These are phyloP conservation scores for Cylas formicarius DNA, from an alignment of 1,140 invertebrate genomes.

Conservation along the genomic window DNA sequence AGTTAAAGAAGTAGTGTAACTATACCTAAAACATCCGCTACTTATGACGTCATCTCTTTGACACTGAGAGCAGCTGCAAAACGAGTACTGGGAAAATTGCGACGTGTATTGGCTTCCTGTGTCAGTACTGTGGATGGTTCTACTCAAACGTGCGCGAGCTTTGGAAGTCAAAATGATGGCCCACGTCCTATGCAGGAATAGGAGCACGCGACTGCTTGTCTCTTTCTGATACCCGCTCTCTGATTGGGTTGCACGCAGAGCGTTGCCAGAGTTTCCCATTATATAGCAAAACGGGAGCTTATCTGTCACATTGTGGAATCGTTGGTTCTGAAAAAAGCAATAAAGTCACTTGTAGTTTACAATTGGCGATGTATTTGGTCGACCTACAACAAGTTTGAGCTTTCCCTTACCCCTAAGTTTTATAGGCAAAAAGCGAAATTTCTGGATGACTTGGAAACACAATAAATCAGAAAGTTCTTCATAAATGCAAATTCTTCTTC, in stretches of 20 bases:
- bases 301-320: too few relatives aligned
- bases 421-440: too few relatives aligned
- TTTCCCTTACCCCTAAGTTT: too few relatives aligned
- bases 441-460: too few relatives aligned
- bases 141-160: conserved; percentile 15
- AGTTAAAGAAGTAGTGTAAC: conserved; percentile 3
- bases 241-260: background rate
- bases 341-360: too few relatives aligned
- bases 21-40: conserved; percentile 30
- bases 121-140: conserved; percentile 14
- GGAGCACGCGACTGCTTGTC: conserved; percentile 26
- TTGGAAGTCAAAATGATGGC: conserved; percentile 29
- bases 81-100: conserved; percentile 33
- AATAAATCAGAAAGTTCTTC: too few relatives aligned
- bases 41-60: conserved; percentile 33
- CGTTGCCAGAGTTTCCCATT: conserved; percentile 25
- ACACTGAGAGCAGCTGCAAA: conserved; percentile 36
- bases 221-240: conserved; percentile 7
- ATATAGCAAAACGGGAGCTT: too few relatives aligned
- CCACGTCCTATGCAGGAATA: conserved; percentile 35
- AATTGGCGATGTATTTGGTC: too few relatives aligned
- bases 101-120: conserved; percentile 28
- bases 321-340: too few relatives aligned
- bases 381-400: too few relatives aligned
- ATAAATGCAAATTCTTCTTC: too few relatives aligned